These are phyloP conservation scores for Allophyes oxyacanthae DNA, from an alignment of 2,888 invertebrate genomes.

Conservation along the genomic window DNA sequence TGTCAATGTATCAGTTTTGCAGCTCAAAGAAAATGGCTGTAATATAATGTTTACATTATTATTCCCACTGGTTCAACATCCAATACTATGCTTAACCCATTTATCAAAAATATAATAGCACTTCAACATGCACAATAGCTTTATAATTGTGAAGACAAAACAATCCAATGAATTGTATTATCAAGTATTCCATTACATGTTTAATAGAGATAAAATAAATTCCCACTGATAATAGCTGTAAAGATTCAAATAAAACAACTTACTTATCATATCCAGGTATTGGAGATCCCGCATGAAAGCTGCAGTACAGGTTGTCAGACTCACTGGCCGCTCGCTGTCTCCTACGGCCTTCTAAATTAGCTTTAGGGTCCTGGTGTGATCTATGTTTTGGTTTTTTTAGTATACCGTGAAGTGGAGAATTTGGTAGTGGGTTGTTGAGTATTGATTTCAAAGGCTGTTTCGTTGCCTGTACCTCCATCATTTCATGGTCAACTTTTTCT, in stretches of 20 bases:
- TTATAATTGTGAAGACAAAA: constrained; percentile 23
- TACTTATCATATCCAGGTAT: constrained; percentile 81
- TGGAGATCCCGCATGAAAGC: constrained; percentile 71
- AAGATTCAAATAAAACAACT: constrained; percentile 48
- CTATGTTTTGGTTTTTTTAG: constrained; percentile 82
- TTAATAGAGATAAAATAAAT: constrained; percentile 11
- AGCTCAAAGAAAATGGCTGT: neutral
- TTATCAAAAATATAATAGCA: constrained; percentile 25
- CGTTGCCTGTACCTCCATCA: constrained; percentile 75
- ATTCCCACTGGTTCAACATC: neutral
- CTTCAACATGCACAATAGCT: constrained; percentile 38
- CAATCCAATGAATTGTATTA: constrained; percentile 26
- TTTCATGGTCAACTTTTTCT: constrained; percentile 83
- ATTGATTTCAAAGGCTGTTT: constrained; percentile 86
- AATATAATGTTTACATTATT: constrained; percentile 1
- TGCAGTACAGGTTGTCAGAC: constrained; percentile 82
- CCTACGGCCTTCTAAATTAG: constrained; percentile 76
- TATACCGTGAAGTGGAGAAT: constrained; percentile 79
- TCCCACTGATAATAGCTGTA: constrained; percentile 6
- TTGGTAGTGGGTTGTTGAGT: constrained; percentile 82
- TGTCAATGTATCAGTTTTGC: constrained; percentile 1
- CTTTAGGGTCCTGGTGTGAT: constrained; percentile 72
- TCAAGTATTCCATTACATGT: constrained; percentile 29
- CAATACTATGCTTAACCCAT: constrained; percentile 2
- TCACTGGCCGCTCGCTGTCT: constrained; percentile 85